Conservation (phyloP, 2,113 vertebrate species). For the Clarias macrocephalus region DNA sequence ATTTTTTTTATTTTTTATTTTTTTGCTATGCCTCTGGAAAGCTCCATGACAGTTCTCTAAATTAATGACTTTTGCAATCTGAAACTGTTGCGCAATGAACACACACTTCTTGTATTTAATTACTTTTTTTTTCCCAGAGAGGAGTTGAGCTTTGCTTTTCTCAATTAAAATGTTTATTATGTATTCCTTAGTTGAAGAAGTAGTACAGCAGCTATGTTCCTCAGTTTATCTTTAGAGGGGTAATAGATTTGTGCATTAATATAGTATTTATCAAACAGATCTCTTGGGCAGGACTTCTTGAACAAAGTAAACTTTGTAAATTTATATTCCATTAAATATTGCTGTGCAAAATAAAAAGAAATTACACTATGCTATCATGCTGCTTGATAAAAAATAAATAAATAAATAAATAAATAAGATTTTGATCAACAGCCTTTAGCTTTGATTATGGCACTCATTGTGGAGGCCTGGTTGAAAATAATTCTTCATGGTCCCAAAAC, state of each 20-base stretch:
- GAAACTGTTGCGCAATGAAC: background rate
- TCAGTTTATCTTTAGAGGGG: background rate
- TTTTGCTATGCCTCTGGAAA: background rate
- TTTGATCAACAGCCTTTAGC: too few relatives aligned
- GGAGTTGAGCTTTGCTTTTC: background rate
- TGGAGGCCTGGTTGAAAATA: too few relatives aligned
- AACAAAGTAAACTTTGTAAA: background rate
- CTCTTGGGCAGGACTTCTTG: background rate
- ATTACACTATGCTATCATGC: background rate
- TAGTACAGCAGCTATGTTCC: background rate
- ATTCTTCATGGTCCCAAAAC: too few relatives aligned
- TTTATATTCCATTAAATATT: background rate
- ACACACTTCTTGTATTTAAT: background rate
- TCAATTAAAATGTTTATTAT: background rate
- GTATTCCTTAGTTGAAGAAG: background rate
- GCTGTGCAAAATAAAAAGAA: background rate
- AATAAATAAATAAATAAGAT: too few relatives aligned
- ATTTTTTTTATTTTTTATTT: too few relatives aligned
- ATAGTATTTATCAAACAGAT: background rate
- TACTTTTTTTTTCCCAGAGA: background rate
- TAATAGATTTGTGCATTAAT: background rate
- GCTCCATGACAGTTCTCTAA: background rate
- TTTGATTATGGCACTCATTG: too few relatives aligned
- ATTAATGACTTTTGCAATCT: slow-evolving; percentile 28
- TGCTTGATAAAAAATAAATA: too few relatives aligned